These are phyloP conservation scores for Triplophysa siluroides DNA, from an alignment of 2,113 vertebrate species.

Conservation along the genomic window DNA sequence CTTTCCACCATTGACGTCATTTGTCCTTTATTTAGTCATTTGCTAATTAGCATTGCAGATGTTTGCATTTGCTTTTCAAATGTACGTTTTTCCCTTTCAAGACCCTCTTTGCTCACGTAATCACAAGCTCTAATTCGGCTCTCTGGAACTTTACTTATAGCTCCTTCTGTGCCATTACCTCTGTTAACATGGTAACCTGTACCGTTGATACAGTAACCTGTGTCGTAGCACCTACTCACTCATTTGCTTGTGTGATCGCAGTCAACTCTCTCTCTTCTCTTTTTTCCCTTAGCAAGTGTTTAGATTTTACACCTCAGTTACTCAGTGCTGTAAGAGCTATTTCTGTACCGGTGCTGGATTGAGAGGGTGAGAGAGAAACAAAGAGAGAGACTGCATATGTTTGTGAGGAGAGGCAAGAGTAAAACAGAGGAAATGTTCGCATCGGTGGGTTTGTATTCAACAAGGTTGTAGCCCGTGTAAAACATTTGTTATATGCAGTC, in stretches of 20 bases:
- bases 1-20: slow-evolving; percentile 41
- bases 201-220: slow-evolving; percentile 32
- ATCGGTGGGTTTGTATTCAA: background rate
- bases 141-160: slow-evolving; percentile 57
- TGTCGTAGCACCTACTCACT: slow-evolving; percentile 39
- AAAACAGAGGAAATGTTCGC: background rate
- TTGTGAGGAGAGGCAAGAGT: background rate
- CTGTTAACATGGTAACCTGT: slow-evolving; percentile 57
- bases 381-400: background rate
- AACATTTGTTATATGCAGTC: background rate
- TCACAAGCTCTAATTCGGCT: slow-evolving; percentile 39
- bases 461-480: background rate
- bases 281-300: slow-evolving; percentile 55
- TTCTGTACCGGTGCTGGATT: slow-evolving; percentile 38
- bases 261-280: background rate
- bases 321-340: slow-evolving; percentile 45
- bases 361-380: background rate
- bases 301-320: slow-evolving; percentile 44
- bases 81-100: slow-evolving; percentile 12
- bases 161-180: slow-evolving; percentile 48
- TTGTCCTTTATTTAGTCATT: slow-evolving; percentile 8
- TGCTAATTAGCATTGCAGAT: slow-evolving; percentile 45
- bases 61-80: slow-evolving; percentile 43
- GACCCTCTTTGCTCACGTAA: slow-evolving; percentile 14
- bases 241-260: slow-evolving; percentile 27